A percentile compares a stretch with the other conserved stretches of the same genome.
phyloP scores from a whole-genome alignment of 2,113 vertebrate genomes.

The Entosphenus tridentatus region DNA sequence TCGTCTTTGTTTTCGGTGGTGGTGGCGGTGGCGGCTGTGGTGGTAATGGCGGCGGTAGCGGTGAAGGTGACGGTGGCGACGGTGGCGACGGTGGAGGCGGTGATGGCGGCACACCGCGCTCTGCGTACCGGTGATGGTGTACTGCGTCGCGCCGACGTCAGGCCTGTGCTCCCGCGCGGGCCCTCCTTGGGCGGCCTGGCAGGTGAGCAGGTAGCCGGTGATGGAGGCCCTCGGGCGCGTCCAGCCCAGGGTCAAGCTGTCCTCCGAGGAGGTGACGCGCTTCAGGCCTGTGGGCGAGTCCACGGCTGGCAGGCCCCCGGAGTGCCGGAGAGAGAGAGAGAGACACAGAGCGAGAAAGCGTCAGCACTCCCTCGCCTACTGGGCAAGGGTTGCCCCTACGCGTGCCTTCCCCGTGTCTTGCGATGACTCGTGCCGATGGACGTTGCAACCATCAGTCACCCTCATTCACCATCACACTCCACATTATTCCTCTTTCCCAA shows the following conservation, averaged over 20 bases:
- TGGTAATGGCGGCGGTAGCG: no score
- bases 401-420: no score
- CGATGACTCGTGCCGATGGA: no score
- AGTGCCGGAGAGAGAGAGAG: neutral
- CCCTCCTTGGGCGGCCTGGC: slow-evolving; percentile 38
- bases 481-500: no score
- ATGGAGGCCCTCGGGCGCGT: slow-evolving; percentile 49
- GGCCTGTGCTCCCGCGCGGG: slow-evolving; percentile 22
- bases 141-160: neutral
- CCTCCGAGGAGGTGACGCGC: slow-evolving; percentile 61
- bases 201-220: slow-evolving; percentile 69
- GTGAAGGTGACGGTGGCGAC: no score
- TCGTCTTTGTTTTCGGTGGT: no score
- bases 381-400: no score
- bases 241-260: slow-evolving; percentile 51
- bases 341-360: neutral
- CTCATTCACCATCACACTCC: no score
- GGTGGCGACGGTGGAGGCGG: no score
- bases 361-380: no score
- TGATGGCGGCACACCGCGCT: neutral
- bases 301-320: slow-evolving; percentile 18
- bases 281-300: slow-evolving; percentile 61
- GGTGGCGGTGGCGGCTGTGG: no score
- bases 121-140: neutral
- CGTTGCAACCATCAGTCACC: no score